phyloP scores from a whole-genome alignment of 2,797 vertebrate genomes.

The Anolis apletophallus region DNA sequence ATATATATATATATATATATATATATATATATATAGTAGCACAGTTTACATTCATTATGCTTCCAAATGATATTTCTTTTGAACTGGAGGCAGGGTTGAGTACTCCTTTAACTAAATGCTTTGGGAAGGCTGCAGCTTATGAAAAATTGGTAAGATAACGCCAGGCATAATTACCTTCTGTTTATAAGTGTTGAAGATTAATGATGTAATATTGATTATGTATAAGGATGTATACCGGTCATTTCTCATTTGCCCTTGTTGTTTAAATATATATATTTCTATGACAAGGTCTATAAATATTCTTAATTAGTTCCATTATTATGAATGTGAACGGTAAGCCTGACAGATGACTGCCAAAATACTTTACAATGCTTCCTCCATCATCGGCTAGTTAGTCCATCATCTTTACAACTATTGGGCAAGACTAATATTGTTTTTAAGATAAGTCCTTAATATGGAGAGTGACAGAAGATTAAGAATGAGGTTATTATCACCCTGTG shows the following conservation, averaged over 20 bases:
- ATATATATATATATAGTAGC: too few species aligned
- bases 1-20: too few species aligned
- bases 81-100: constrained; percentile 16
- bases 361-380: constrained; percentile 20
- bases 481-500: constrained; percentile 19
- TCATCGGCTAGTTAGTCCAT: constrained; percentile 24
- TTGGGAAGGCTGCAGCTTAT: constrained; percentile 35
- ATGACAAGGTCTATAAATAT: background rate
- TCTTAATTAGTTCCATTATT: constrained; percentile 20
- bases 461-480: constrained; percentile 8
- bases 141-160: constrained; percentile 43
- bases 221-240: constrained; percentile 9
- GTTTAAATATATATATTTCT: constrained; percentile 35
- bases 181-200: constrained; percentile 23
- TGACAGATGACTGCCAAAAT: background rate
- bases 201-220: constrained; percentile 29
- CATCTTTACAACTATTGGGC: constrained; percentile 15
- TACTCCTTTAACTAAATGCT: constrained; percentile 27
- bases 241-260: constrained; percentile 36
- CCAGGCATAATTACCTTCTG: constrained; percentile 39
- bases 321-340: constrained; percentile 20
- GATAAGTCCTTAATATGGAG: constrained; percentile 27
- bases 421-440: background rate
- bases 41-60: constrained; percentile 32
- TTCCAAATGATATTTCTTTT: constrained; percentile 37